Percentiles rank a stretch among this genome's conserved stretches.
Conservation (phyloP, 2,888 invertebrate species). For the Volucella bombylans region DNA sequence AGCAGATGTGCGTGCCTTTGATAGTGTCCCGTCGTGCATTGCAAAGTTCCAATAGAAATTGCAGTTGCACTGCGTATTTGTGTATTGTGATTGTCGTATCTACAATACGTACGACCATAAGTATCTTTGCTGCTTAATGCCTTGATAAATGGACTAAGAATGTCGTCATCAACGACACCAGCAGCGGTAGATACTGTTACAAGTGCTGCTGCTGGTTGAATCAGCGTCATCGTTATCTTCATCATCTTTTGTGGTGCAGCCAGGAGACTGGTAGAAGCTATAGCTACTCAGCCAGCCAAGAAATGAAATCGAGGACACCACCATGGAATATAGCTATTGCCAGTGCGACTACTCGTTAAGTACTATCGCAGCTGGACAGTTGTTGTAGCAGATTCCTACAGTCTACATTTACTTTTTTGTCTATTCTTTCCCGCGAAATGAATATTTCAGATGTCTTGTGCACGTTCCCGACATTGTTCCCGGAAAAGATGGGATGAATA, state of each 20-base stretch:
- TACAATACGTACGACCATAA: constrained; percentile 39
- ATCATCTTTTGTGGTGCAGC: constrained; percentile 30
- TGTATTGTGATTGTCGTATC: background rate
- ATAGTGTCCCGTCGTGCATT: too few species aligned
- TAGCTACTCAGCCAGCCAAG: constrained; percentile 15
- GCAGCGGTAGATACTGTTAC: constrained; percentile 8
- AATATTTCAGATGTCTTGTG: constrained; percentile 65
- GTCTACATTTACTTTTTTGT: constrained; percentile 10
- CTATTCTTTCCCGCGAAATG: constrained; percentile 55
- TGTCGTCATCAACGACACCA: constrained; percentile 60
- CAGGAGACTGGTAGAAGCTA: constrained; percentile 2
- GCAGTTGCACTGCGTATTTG: too few species aligned
- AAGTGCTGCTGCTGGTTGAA: constrained; percentile 18
- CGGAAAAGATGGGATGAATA: background rate
- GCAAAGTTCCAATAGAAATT: too few species aligned
- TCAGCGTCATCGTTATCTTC: constrained; percentile 48
- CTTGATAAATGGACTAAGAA: constrained; percentile 59
- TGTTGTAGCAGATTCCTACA: constrained; percentile 49
- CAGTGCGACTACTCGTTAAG: constrained; percentile 4
- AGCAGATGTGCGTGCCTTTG: too few species aligned
- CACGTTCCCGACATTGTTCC: constrained; percentile 62
- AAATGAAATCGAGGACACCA: constrained; percentile 54
- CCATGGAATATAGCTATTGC: constrained; percentile 25
- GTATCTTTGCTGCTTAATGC: constrained; percentile 38
- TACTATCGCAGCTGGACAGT: constrained; percentile 28